Evolutionary conservation across 2,113 vertebrate species (phyloP), one percentile per base, ranked within the genome.

Genomic region (Meriones unguiculatus): DNA sequence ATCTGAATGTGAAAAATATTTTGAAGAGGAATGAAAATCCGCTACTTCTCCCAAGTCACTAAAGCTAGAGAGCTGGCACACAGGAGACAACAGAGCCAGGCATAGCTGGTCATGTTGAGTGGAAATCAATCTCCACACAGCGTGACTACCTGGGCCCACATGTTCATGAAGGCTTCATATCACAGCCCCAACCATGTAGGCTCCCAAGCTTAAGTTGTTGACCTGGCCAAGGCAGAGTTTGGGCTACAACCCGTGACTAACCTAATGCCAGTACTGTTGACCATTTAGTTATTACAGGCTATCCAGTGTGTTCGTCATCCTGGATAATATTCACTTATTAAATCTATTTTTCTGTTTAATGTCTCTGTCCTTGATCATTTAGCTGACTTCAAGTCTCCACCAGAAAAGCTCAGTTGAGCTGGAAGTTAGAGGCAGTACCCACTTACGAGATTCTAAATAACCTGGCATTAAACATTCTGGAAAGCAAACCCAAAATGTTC

Each of bases 1-100:
- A 73, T 87, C 95, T 97, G 86, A 95, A 96, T 90, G 90, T 78
- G 97, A 96, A 97, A 46, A 97, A 96, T 93, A 89, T 91, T 87
- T 97, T 41, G 64, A 82, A 97, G 90, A 94, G 35, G 15, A 93
- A 67, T 94, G 94, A 69, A 96, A 90, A 94, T 62, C 64, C 89
- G 52, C 96, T 97, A n/a, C 69, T 73, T 41, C 78, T 89, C 91
- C 38, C 52, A 97, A 94, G 77, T 17, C 64, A 94, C 73, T 97
- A 92, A 54, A 82, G 52, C 82, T 85, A 57, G 89, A 96, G 78
- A 10, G 2, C 81, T 87, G 72, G 93, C 97, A 91, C 89, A 93
- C 96, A 95, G 93, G 94, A 91, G 70, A 89, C 96, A 95, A 94
- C 94, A 90, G 70, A 87, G 57, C 76, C 64, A 15, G 46, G 20